These are phyloP conservation scores for Nymphalis io DNA, from an alignment of 1,140 invertebrate species.

Conservation along the genomic window DNA sequence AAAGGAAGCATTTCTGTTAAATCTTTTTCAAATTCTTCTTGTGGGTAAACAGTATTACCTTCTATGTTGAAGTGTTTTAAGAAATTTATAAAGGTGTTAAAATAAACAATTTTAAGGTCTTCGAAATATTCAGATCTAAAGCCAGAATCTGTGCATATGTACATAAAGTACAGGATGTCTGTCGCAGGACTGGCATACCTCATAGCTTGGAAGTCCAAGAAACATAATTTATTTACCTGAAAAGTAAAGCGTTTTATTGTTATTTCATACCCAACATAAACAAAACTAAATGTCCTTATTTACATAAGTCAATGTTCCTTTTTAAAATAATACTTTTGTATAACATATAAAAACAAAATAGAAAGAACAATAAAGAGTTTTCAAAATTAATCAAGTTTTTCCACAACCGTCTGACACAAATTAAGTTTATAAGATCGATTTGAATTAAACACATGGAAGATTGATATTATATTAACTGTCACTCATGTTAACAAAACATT, in stretches of 20 bases:
- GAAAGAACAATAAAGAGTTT: too few species aligned
- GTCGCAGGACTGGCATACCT: constrained; percentile 59
- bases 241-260: constrained; percentile 34
- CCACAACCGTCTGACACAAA: too few species aligned
- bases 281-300: too few species aligned
- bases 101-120: constrained; percentile 51
- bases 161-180: constrained; percentile 65
- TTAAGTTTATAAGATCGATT: too few species aligned
- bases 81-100: constrained; percentile 54
- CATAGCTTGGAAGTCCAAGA: constrained; percentile 71
- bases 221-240: constrained; percentile 58
- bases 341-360: too few species aligned
- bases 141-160: constrained; percentile 60
- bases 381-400: too few species aligned
- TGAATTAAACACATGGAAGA: too few species aligned
- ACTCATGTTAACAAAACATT: too few species aligned
- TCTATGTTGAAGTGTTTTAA: constrained; percentile 54
- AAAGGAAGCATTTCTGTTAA: constrained; percentile 50
- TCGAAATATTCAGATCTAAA: constrained; percentile 62
- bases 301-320: too few species aligned
- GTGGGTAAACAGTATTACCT: constrained; percentile 48
- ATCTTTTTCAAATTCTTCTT: constrained; percentile 53
- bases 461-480: too few species aligned
- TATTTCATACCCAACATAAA: not conserved
- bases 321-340: too few species aligned